These are phyloP conservation scores for Menidia menidia DNA, from an alignment of 2,797 vertebrate genomes.

Conservation along the genomic window DNA sequence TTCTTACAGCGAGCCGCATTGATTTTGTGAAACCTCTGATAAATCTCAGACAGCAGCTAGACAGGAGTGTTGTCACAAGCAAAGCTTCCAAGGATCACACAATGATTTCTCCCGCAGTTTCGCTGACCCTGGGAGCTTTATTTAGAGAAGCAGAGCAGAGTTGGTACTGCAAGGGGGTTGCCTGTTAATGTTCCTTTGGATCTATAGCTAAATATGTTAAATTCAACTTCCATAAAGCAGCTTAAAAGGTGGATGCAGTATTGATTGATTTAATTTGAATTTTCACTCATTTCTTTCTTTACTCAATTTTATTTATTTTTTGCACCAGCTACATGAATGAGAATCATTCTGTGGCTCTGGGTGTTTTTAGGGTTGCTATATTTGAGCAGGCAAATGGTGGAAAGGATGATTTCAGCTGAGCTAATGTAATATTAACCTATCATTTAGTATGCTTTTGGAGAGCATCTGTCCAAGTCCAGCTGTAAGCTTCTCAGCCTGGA, in stretches of 20 bases:
- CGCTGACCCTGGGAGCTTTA: constrained; percentile 71
- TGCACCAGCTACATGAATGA: background rate
- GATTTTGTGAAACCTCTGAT: constrained; percentile 82
- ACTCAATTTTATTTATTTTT: background rate
- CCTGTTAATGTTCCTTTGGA: constrained; percentile 50
- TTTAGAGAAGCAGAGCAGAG: constrained; percentile 65
- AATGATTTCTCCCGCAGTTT: constrained; percentile 72
- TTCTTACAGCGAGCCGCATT: constrained; percentile 75
- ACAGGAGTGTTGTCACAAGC: constrained; percentile 80
- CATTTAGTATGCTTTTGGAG: constrained; percentile 69
- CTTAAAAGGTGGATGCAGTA: background rate
- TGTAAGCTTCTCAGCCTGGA: constrained; percentile 64
- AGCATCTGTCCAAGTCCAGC: constrained; percentile 66
- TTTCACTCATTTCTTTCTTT: constrained; percentile 17
- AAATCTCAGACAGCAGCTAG: constrained; percentile 78
- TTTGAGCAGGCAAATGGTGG: constrained; percentile 16
- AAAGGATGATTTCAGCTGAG: constrained; percentile 12
- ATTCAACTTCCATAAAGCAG: constrained; percentile 15
- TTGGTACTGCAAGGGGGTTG: constrained; percentile 41
- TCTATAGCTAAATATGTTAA: constrained; percentile 45
- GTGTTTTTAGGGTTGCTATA: constrained; percentile 5
- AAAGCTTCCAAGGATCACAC: constrained; percentile 78
- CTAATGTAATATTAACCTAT: constrained; percentile 71
- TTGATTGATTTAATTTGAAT: constrained; percentile 24
- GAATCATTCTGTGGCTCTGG: background rate